Evolutionary conservation across 53 echinoderm and acorn worm species (phyloP).

Genomic region (Henricia sp.): DNA sequence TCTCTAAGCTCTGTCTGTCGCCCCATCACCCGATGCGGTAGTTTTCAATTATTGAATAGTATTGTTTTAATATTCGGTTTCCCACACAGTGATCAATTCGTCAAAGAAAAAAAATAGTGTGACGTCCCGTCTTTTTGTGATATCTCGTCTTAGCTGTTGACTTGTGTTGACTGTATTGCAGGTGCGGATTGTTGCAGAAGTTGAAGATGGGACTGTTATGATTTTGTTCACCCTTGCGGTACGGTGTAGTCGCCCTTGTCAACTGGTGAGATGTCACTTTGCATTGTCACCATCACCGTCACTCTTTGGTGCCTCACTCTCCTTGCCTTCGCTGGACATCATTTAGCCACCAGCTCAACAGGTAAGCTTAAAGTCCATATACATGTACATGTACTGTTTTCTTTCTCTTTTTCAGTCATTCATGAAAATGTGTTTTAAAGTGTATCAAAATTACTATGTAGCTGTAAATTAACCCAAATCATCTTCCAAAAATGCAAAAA

Average conservation of each 20-base stretch:
- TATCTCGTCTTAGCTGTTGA: too few relatives aligned
- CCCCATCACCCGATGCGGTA: too few relatives aligned
- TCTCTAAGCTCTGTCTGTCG: too few relatives aligned
- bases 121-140: too few relatives aligned
- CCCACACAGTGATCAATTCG: too few relatives aligned
- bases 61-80: too few relatives aligned
- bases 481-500: too few relatives aligned
- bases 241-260: slow-evolving; percentile 35
- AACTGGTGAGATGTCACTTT: slow-evolving; percentile 44
- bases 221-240: neutral
- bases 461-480: too few relatives aligned
- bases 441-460: too few relatives aligned
- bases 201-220: neutral
- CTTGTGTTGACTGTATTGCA: neutral
- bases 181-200: neutral
- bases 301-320: slow-evolving; percentile 50
- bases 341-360: slow-evolving; percentile 38
- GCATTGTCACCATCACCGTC: slow-evolving; percentile 6
- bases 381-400: neutral
- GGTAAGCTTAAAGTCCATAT: slow-evolving; percentile 17
- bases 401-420: neutral
- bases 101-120: too few relatives aligned
- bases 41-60: too few relatives aligned
- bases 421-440: too few relatives aligned
- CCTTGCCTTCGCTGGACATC: slow-evolving; percentile 47